Percentiles rank a stretch among this genome's conserved stretches.
phyloP scores from a whole-genome alignment of 2,888 invertebrate genomes.

The Graphium colonna region DNA sequence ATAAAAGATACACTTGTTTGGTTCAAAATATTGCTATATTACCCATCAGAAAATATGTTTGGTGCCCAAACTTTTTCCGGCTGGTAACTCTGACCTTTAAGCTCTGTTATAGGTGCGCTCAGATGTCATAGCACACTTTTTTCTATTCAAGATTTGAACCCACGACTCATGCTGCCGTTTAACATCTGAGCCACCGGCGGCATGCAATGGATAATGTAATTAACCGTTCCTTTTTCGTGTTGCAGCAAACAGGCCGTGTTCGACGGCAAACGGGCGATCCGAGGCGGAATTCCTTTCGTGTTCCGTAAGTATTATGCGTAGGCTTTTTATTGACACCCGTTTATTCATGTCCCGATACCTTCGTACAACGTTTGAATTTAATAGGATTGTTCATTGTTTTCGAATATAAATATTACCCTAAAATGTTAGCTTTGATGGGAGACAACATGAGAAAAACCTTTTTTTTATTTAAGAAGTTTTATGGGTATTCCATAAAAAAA shows the following conservation, averaged over 20 bases:
- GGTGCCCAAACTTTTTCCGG: no score
- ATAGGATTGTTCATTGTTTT: not conserved
- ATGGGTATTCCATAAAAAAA: no score
- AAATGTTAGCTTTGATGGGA: not conserved
- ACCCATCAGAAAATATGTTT: no score
- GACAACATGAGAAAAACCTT: no score
- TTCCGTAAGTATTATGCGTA: constrained; percentile 89
- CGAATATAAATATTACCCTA: not conserved
- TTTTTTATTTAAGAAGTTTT: no score
- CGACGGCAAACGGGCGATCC: constrained; percentile 96
- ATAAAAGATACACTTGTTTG: no score
- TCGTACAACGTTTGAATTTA: not conserved
- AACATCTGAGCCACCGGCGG: no score
- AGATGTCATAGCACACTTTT: not conserved
- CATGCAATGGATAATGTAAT: not conserved
- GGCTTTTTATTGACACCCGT: not conserved
- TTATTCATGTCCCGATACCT: no score
- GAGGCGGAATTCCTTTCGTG: constrained; percentile 97
- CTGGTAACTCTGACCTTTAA: no score
- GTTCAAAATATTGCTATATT: no score
- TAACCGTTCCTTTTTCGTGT: constrained; percentile 29
- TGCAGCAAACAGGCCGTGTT: constrained; percentile 95
- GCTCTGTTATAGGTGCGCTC: no score
- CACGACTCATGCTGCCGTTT: not conserved
- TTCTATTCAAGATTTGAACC: not conserved